phyloP scores from a whole-genome alignment of 2,888 invertebrate genomes.

The Theretra japonica region DNA sequence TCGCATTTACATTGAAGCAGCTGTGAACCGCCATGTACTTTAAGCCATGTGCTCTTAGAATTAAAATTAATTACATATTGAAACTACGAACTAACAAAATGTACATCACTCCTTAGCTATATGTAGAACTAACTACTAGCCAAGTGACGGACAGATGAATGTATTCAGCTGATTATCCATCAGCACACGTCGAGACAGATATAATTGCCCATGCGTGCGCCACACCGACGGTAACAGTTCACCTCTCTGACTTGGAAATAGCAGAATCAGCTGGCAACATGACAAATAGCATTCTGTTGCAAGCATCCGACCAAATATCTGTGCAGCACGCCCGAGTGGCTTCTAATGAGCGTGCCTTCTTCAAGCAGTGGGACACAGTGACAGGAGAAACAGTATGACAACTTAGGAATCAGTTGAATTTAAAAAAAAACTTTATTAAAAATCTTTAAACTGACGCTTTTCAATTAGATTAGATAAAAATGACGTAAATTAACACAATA shows the following conservation, averaged over 20 bases:
- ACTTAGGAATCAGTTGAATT: background rate
- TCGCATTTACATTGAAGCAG: too few relatives aligned
- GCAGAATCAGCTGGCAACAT: conserved; percentile 50
- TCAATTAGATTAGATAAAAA: background rate
- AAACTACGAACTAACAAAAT: background rate
- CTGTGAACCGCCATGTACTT: too few relatives aligned
- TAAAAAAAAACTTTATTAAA: background rate
- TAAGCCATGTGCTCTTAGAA: too few relatives aligned
- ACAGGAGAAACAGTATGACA: conserved; percentile 14
- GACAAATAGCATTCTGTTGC: conserved; percentile 50
- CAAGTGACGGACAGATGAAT: conserved; percentile 18
- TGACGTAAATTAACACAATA: too few relatives aligned
- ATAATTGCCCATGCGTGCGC: conserved; percentile 20
- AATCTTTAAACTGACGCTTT: background rate
- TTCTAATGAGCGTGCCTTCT: conserved; percentile 62
- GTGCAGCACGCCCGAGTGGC: conserved; percentile 29
- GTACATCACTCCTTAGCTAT: background rate
- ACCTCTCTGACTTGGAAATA: conserved; percentile 49
- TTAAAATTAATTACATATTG: too few relatives aligned
- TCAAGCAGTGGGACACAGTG: background rate
- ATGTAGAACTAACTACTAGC: too few relatives aligned
- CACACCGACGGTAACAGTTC: conserved; percentile 37
- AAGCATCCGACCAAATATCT: conserved; percentile 34
- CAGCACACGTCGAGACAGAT: conserved; percentile 6
- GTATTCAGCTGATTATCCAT: conserved; percentile 12